Percentiles rank a stretch among this genome's conserved stretches.
Evolutionary conservation across 2,797 vertebrate genomes (phyloP).

Genomic region (Acanthis flammea): DNA sequence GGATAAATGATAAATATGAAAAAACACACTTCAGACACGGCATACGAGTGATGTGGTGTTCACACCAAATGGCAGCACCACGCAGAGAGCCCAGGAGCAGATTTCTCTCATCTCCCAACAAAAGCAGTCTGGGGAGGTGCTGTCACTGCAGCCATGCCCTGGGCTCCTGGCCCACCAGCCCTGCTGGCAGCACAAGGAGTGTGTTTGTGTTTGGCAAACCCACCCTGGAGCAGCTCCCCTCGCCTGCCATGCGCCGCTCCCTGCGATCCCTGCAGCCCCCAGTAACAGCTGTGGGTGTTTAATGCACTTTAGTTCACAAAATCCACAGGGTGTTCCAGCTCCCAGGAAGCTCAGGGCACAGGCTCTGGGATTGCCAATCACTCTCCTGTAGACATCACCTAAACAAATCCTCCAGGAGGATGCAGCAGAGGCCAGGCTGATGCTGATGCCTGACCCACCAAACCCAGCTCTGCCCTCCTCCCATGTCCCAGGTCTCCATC

Average conservation of each 20-base stretch:
- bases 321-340: not conserved
- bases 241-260: not conserved
- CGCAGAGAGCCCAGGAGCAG: not conserved
- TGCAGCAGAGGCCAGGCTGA: not conserved
- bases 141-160: not conserved
- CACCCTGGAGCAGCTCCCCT: not conserved
- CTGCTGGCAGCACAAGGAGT: not conserved
- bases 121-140: not conserved
- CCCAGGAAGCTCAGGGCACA: not conserved
- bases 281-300: not conserved
- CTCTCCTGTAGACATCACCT: not conserved
- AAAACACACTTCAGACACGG: not conserved
- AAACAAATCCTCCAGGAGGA: not conserved
- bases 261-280: rapidly evolving
- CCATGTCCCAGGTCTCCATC: not conserved
- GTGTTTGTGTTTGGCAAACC: not conserved
- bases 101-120: not conserved
- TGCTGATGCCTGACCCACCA: not conserved
- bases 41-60: not conserved
- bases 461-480: not conserved
- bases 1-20: not conserved
- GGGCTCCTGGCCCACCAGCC: not conserved
- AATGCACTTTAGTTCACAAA: not conserved
- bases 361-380: rapidly evolving
- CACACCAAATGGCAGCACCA: slow-evolving; percentile 20